Conservation (phyloP, 2,888 invertebrate genomes). For the Eledona agricola region DNA sequence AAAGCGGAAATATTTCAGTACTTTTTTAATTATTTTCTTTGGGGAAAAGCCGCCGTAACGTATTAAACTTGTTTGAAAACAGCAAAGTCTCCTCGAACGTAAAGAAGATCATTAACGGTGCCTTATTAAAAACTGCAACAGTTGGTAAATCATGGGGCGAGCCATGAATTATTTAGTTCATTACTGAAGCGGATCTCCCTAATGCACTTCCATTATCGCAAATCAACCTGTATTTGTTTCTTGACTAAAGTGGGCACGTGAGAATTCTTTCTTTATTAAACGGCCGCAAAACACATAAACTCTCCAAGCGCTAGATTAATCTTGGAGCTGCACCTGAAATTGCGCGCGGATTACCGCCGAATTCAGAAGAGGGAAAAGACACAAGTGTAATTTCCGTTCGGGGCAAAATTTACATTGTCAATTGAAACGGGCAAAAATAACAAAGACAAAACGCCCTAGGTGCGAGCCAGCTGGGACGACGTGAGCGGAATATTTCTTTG, state of each 20-base stretch:
- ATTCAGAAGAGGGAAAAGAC: no score
- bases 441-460: no score
- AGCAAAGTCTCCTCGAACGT: conserved; percentile 1
- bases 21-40: conserved; percentile 7
- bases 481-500: conserved; percentile 3
- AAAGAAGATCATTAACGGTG: conserved; percentile 15
- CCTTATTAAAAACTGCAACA: conserved; percentile 30
- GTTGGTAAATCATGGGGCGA: conserved; percentile 26
- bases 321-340: no score
- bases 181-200: conserved; percentile 31
- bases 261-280: conserved; percentile 33
- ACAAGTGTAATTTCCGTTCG: no score
- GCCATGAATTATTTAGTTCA: conserved; percentile 35
- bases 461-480: background rate
- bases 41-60: background rate
- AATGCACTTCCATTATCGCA: conserved; percentile 39
- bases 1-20: conserved; percentile 7
- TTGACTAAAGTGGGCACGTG: conserved; percentile 20
- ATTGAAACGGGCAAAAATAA: no score
- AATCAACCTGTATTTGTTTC: conserved; percentile 34
- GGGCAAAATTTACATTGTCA: no score
- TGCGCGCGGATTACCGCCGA: no score
- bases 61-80: no score
- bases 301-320: no score
- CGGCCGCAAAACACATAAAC: conserved; percentile 24